Evolutionary conservation across 2,113 vertebrate species (phyloP), one percentile per base, ranked within the genome.

Genomic region (Notiomystis cincta): DNA sequence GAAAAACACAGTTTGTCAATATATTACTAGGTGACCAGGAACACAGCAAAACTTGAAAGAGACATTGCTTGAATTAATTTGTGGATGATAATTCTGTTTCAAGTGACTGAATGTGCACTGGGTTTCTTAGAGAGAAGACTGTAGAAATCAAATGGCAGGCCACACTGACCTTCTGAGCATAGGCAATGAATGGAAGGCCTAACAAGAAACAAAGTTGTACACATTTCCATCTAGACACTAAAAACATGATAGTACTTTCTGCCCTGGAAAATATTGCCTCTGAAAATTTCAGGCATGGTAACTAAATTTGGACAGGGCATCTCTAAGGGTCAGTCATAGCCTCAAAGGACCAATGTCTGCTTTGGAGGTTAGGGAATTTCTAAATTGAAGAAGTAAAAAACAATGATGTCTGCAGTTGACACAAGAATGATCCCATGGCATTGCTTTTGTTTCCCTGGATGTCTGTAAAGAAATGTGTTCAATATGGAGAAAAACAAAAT

Each of bases 1-100:
- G 0, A 60, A 85, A 54, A 75, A 7, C 17, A 72, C 2, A 47
- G 15, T 4, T 54, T 73, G 22, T 18, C 0, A 0, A 51, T 40
- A 25, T 15, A 60, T 50, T 72, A 37, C 30, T 40, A 72, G 10
- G 13, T 72, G 28, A 37, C 10, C 14, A 38, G 15, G 25, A 80
- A 37, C 30, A 72, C 17, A 89, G n/a, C 7, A 6, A 48, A 45
- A 77, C 44, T 57, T 66, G 10, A 40, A 93, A 72, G 18, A 88
- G 15, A 90, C 0, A 1, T 5, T 37, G 5, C 44, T 76, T 64
- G 17, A 93, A 76, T 7, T n/a, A 78, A 40, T 27, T 38, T 71
- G 56, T 14, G 18, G 21, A 87, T 62, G 7, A 42, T 7, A 87
- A 72, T 42, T 28, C 30, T 28, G 6, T 51, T 87, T 44, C 30